Evolutionary conservation across 2,888 invertebrate genomes (phyloP), one percentile per base, ranked within the genome.

Genomic region (Oscheius sp.): DNA sequence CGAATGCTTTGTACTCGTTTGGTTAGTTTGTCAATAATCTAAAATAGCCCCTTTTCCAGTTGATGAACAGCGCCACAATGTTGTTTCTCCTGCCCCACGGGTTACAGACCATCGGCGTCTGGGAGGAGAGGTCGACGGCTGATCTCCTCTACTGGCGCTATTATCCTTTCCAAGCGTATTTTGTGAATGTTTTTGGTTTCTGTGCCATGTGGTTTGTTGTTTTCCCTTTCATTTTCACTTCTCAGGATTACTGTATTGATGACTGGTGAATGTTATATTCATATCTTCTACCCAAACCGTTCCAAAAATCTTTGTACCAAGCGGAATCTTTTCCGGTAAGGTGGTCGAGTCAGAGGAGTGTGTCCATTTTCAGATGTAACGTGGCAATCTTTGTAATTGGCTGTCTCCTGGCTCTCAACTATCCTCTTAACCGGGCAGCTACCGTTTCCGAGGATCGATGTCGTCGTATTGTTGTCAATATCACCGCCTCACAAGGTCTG

Each of bases 1-100:
- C 73, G 84, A n/a, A 86, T 86, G 86, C 73, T 86, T 12, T 86
- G 86, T 66, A 86, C 85, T 18, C 72, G 84, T 75, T 70, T 86
- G 80, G 83, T 86, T 45, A 49, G 78, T 61, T 3, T 13, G 12
- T 45, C 29, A 27, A 27, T 23, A 9, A 5, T 18, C 21, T 12
- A 55, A 21, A 27, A 18, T 56, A 13, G 45, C 43, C 18, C 18
- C 21, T 1, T 13, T 74, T 77, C 70, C 63, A 85, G 84, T 74
- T 86, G 29, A 84, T 86, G 79, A 86, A 86, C 77, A 81, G 83
- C 5, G 75, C 83, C 6, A 83, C 85, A 49, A 80, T 86, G 77
- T 64, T 86, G 12, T 83, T 78, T 43, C 76, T 86, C 52, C 76
- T 87, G 49, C 86, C 86, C 5, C 80, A 84, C 49, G 85, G 86